Evolutionary conservation across 30 jellyfish, hydroid and myxozoan genomes (phyloP), one percentile per base, ranked within the genome.

Genomic region (Sanderia malayensis): DNA sequence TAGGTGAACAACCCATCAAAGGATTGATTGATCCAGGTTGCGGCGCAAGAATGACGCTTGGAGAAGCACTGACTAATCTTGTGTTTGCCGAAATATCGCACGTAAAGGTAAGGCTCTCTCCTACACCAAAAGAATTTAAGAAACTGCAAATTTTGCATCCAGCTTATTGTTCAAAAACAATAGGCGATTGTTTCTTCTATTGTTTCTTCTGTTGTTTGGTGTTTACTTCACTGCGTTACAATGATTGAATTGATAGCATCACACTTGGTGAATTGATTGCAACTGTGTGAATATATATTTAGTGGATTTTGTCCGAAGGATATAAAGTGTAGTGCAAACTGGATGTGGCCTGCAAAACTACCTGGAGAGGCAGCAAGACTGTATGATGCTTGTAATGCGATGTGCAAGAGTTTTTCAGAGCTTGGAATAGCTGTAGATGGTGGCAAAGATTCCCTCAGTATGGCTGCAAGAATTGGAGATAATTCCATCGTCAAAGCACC

Each of bases 281-380:
- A n/a, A n/a, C n/a, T n/a, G n/a, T n/a, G n/a, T n/a, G n/a, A n/a
- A n/a, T n/a, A n/a, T n/a, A n/a, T n/a, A n/a, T n/a, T n/a, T n/a
- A n/a, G n/a, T n/a, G n/a, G n/a, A n/a, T n/a, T n/a, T 68, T 71
- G 33, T 22, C 49, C 44, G 1, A 58, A 87, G 96, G 96, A 87
- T 66, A 73, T 87, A 18, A 87, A 87, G 67, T 79, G 96, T 79
- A 87, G 96, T 74, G 97, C 89, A 11, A 88, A 88, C 52, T 88
- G 97, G 97, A 88, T 88, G 97, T 81, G 95, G 95, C 85, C 97
- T 31, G 97, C 97, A 9, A 82, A 82, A 44, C 78, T 81, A 2
- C 86, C 85, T 7, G 93, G 95, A 17, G 97, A 88, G 64, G 97
- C 92, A 1, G 95, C 95, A 29, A 24, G 81, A 26, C 61, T 88